A percentile compares a stretch with the other conserved stretches of the same genome.
Conservation (phyloP, 2,888 invertebrate species). For the Glaucopsyche alexis region DNA sequence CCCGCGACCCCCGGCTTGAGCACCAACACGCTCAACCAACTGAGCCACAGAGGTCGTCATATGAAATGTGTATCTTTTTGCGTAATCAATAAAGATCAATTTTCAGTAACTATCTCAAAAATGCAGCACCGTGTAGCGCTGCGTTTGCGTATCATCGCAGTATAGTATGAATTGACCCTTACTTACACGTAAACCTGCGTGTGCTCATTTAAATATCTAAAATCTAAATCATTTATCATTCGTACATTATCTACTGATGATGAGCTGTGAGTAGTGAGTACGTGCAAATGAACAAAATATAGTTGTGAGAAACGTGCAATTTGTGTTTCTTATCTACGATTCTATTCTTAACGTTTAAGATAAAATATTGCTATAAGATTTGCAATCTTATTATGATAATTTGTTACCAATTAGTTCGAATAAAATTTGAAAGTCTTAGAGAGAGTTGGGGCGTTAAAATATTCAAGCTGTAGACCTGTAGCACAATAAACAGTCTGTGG, state of each 20-base stretch:
- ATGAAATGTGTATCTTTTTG: too few relatives aligned
- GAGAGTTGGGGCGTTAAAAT: neutral
- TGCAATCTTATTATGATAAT: conserved; percentile 2
- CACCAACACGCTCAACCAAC: too few relatives aligned
- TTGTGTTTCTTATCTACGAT: neutral
- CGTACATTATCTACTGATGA: neutral
- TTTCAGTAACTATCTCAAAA: too few relatives aligned
- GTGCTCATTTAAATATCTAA: neutral
- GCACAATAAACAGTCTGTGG: too few relatives aligned
- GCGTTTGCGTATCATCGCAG: too few relatives aligned
- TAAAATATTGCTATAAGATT: neutral
- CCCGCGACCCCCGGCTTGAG: too few relatives aligned
- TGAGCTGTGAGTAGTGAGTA: too few relatives aligned
- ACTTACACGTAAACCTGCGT: neutral
- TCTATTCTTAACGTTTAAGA: neutral
- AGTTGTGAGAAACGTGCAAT: conserved; percentile 1
- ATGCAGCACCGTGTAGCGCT: too few relatives aligned
- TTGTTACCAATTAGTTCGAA: neutral
- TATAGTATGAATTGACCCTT: too few relatives aligned
- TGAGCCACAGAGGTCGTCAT: too few relatives aligned
- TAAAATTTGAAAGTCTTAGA: neutral
- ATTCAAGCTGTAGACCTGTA: neutral
- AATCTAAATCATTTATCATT: too few relatives aligned
- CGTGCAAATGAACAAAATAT: conserved; percentile 8
- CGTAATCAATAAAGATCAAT: too few relatives aligned